Percentiles rank a stretch among this genome's conserved stretches.
These are phyloP conservation scores for Chymomyza caudatula DNA, from an alignment of 2,888 invertebrate species.

Conservation along the genomic window DNA sequence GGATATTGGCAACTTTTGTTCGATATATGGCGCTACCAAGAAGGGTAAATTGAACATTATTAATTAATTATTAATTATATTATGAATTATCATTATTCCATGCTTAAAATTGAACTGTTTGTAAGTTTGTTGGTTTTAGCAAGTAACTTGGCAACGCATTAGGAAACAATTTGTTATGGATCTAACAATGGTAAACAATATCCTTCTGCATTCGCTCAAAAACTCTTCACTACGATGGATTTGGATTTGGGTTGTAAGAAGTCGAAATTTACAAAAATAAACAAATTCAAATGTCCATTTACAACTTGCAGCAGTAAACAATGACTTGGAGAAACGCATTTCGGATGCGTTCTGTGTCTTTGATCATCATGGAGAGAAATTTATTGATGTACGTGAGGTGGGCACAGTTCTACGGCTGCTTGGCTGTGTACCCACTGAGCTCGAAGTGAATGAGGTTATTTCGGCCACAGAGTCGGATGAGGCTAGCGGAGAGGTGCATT, in stretches of 20 bases:
- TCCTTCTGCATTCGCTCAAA: not conserved
- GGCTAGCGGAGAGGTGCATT: constrained; percentile 85
- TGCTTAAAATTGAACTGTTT: too few relatives aligned
- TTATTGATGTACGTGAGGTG: constrained; percentile 93
- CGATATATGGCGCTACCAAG: too few relatives aligned
- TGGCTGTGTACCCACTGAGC: constrained; percentile 93
- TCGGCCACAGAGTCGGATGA: constrained; percentile 91
- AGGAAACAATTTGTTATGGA: not conserved
- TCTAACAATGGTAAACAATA: not conserved
- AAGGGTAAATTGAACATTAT: too few relatives aligned
- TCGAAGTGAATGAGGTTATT: constrained; percentile 93
- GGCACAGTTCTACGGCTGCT: constrained; percentile 93
- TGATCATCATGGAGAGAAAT: constrained; percentile 92
- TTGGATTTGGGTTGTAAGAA: not conserved
- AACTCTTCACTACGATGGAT: not conserved
- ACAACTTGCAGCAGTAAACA: constrained; percentile 79
- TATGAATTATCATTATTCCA: too few relatives aligned
- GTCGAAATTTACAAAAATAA: not conserved
- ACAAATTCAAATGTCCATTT: not conserved
- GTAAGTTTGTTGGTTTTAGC: too few relatives aligned
- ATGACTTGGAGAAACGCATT: constrained; percentile 87
- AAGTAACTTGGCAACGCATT: not conserved
- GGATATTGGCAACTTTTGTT: too few relatives aligned
- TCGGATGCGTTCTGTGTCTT: constrained; percentile 94
- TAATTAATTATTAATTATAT: too few relatives aligned